Percentiles rank a stretch among this genome's conserved stretches.
These are phyloP conservation scores for Dermatemys mawii DNA, from an alignment of 2,113 vertebrate species.

Conservation along the genomic window DNA sequence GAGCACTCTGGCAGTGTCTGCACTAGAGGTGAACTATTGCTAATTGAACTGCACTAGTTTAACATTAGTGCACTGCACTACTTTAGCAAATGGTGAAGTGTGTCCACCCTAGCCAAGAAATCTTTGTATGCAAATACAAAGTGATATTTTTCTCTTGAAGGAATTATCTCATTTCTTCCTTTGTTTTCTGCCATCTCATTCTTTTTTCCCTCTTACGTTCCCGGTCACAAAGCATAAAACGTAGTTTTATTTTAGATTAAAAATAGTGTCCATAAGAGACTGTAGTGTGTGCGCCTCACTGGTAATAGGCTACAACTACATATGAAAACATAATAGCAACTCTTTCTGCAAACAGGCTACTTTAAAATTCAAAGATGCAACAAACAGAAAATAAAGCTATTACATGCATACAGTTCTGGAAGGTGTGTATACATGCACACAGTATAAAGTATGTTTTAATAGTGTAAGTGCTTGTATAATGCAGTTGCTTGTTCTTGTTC, in stretches of 20 bases:
- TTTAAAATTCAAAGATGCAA: neutral
- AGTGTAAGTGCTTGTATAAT: neutral
- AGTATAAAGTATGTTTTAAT: neutral
- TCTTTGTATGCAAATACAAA: neutral
- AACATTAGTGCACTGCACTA: neutral
- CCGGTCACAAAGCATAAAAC: neutral
- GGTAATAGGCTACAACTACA: too few species aligned
- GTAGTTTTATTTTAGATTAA: neutral
- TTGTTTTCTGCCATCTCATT: neutral
- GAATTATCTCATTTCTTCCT: neutral
- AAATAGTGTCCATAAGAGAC: neutral
- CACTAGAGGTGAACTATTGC: neutral
- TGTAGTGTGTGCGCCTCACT: neutral
- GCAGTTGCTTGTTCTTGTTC: neutral
- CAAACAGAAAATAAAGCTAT: neutral
- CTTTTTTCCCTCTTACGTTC: neutral
- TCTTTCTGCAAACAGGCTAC: neutral
- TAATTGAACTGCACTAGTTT: neutral
- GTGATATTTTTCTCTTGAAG: neutral
- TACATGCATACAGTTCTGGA: accelerated
- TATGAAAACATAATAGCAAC: neutral
- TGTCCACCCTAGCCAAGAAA: accelerated
- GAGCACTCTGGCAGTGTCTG: neutral
- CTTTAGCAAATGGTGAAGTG: neutral
- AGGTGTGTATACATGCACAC: accelerated